Evolutionary conservation across 2,797 vertebrate genomes (phyloP).

Genomic region (Macroramphosus scolopax): DNA sequence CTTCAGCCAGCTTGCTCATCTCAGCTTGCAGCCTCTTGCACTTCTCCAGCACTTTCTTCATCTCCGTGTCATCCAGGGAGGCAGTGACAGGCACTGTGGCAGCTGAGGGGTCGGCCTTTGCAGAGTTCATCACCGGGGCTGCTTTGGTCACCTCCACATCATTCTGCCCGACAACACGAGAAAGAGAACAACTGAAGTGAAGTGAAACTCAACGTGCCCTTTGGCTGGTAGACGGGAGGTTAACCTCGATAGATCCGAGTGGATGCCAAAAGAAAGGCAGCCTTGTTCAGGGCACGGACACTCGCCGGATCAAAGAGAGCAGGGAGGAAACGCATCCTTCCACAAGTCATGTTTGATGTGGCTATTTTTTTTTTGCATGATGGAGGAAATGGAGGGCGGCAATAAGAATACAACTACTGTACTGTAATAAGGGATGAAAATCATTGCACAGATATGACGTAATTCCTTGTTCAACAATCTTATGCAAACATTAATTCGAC

Average conservation of each 20-base stretch:
- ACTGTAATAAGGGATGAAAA: constrained; percentile 13
- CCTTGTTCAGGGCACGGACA: constrained; percentile 37
- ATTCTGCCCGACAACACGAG: constrained; percentile 72
- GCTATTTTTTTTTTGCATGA: constrained; percentile 43
- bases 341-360: constrained; percentile 55
- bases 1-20: constrained; percentile 87
- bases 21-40: constrained; percentile 92
- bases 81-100: constrained; percentile 87
- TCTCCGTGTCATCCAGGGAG: constrained; percentile 88
- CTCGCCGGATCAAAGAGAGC: constrained; percentile 55
- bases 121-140: constrained; percentile 82
- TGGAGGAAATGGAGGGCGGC: constrained; percentile 25
- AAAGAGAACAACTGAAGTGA: constrained; percentile 49
- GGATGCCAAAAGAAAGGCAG: constrained; percentile 47
- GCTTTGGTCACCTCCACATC: constrained; percentile 88
- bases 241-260: constrained; percentile 31
- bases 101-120: constrained; percentile 85
- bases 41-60: constrained; percentile 93
- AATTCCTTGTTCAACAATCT: too few relatives aligned
- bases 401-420: constrained; percentile 22
- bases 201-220: constrained; percentile 37
- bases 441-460: constrained; percentile 13
- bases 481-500: too few relatives aligned
- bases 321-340: constrained; percentile 37
- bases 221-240: constrained; percentile 34